Evolutionary conservation across 2,888 invertebrate genomes (phyloP).

Genomic region (Strigamia maritima): DNA sequence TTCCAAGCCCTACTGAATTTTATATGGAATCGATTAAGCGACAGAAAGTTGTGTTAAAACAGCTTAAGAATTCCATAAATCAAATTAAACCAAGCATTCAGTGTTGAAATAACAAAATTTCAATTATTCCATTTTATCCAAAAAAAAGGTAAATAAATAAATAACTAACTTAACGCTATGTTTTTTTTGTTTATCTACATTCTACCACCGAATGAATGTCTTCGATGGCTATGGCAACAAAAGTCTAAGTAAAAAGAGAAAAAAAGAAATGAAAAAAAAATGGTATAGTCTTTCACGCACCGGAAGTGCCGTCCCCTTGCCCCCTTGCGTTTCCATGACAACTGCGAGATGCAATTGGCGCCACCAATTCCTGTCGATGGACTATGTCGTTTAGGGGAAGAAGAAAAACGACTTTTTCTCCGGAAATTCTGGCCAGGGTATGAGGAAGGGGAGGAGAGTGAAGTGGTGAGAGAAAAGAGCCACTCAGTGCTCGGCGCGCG

Average conservation of each 20-base stretch:
- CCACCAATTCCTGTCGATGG: constrained; percentile 34
- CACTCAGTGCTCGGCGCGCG: constrained; percentile 26
- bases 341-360: constrained; percentile 27
- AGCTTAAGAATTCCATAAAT: constrained; percentile 5
- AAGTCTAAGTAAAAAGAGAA: neutral
- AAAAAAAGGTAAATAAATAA: no score
- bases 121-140: neutral
- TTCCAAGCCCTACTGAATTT: neutral
- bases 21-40: constrained; percentile 24
- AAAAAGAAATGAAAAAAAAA: neutral
- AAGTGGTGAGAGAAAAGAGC: constrained; percentile 32
- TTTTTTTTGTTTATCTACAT: no score
- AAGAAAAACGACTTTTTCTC: constrained; percentile 31
- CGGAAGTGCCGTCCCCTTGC: constrained; percentile 19
- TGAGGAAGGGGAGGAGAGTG: constrained; percentile 30
- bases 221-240: neutral
- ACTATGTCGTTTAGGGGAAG: constrained; percentile 34
- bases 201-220: no score
- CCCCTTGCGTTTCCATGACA: constrained; percentile 11
- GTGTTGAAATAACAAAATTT: neutral
- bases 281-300: constrained; percentile 25
- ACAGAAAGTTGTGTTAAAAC: neutral
- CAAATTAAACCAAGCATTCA: neutral
- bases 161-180: no score
- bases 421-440: constrained; percentile 25